These are phyloP conservation scores for Dinocampus coccinellae DNA, from an alignment of 2,888 invertebrate genomes.

Conservation along the genomic window DNA sequence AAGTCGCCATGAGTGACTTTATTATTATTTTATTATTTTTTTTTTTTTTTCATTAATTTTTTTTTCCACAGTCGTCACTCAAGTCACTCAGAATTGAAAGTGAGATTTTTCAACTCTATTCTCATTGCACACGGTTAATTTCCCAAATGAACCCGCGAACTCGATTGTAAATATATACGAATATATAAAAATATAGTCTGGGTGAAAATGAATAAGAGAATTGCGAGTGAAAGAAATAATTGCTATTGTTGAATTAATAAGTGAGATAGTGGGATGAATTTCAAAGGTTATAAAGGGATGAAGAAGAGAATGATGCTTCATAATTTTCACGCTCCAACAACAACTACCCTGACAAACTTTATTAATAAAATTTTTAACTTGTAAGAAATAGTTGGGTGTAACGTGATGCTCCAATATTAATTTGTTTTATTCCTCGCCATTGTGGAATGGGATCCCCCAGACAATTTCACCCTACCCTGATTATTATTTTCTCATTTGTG, in stretches of 20 bases:
- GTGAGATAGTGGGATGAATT: not conserved
- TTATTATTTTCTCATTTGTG: not conserved
- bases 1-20: conserved; percentile 44
- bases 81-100: conserved; percentile 20
- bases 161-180: not conserved
- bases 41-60: not conserved
- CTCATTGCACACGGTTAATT: conserved; percentile 16
- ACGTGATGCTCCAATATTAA: conserved; percentile 51
- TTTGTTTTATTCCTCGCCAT: not conserved
- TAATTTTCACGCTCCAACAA: conserved; percentile 36
- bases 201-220: not conserved
- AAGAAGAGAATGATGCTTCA: conserved; percentile 34
- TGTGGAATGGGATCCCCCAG: too few species aligned
- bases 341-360: conserved; percentile 36
- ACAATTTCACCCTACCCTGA: not conserved
- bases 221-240: not conserved
- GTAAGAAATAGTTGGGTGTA: conserved; percentile 28
- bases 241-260: not conserved
- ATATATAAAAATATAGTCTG: conserved; percentile 6
- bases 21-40: conserved; percentile 20
- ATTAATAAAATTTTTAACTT: conserved; percentile 26
- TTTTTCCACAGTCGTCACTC: not conserved
- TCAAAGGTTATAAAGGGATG: not conserved
- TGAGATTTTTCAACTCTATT: conserved; percentile 36
- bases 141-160: not conserved